phyloP scores from a whole-genome alignment of 2,888 invertebrate genomes.

The Drosophila paracracens region DNA sequence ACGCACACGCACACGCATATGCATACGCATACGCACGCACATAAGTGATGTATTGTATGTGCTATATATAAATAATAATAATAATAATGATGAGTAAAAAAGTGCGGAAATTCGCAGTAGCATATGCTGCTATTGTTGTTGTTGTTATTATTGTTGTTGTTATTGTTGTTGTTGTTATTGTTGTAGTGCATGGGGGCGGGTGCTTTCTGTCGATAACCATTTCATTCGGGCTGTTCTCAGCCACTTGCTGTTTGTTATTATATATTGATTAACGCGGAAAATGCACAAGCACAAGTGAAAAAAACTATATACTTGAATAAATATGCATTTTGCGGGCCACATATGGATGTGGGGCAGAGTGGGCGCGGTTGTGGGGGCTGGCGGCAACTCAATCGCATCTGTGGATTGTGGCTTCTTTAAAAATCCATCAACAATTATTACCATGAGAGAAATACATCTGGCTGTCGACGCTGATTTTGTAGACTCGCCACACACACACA shows the following conservation, averaged over 20 bases:
- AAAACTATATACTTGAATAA: constrained; percentile 62
- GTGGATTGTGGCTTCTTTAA: constrained; percentile 60
- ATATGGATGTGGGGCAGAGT: not conserved
- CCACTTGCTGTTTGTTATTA: constrained; percentile 36
- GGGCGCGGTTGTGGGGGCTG: not conserved
- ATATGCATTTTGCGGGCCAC: constrained; percentile 48
- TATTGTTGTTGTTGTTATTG: not conserved
- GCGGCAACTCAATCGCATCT: constrained; percentile 4
- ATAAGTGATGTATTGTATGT: constrained; percentile 16
- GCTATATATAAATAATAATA: constrained; percentile 59
- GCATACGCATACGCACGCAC: not conserved
- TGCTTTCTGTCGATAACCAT: constrained; percentile 31
- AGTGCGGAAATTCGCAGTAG: constrained; percentile 51
- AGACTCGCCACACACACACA: constrained; percentile 26
- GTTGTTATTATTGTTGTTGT: not conserved
- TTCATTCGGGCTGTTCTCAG: constrained; percentile 15
- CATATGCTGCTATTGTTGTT: constrained; percentile 36
- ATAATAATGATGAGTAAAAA: constrained; percentile 64
- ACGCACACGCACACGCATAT: constrained; percentile 14
- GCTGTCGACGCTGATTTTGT: constrained; percentile 69
- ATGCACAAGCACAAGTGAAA: constrained; percentile 66
- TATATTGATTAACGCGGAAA: constrained; percentile 76
- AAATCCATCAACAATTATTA: constrained; percentile 74
- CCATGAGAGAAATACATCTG: constrained; percentile 43
- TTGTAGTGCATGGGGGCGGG: constrained; percentile 4